Evolutionary conservation across 2,797 vertebrate genomes (phyloP).

Genomic region (Sebastes vulpes): DNA sequence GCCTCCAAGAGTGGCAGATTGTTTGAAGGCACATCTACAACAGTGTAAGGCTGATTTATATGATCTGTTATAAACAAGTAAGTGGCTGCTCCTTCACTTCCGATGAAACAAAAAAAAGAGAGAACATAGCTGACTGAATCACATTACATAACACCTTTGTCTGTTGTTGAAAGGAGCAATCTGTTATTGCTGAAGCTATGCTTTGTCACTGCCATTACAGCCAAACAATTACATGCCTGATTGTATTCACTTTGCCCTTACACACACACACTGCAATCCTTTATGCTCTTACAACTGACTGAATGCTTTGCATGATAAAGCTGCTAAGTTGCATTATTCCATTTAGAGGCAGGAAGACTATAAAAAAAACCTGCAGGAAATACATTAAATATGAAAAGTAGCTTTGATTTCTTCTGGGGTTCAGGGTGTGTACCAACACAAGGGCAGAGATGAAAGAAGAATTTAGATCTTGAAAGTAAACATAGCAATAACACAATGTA

Average conservation of each 20-base stretch:
- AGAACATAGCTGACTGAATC: slow-evolving; percentile 39
- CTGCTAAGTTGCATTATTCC: slow-evolving; percentile 19
- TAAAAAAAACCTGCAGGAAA: slow-evolving; percentile 9
- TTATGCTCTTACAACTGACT: slow-evolving; percentile 28
- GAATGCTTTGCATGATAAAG: slow-evolving; percentile 18
- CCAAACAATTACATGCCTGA: slow-evolving; percentile 58
- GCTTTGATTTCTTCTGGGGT: background rate
- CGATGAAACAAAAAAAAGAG: background rate
- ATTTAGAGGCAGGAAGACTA: background rate
- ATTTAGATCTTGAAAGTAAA: background rate
- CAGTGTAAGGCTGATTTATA: slow-evolving; percentile 25
- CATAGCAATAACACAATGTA: background rate
- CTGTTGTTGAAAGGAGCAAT: slow-evolving; percentile 33
- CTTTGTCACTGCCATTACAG: slow-evolving; percentile 56
- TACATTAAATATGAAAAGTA: background rate
- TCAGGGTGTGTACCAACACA: background rate
- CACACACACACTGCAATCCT: slow-evolving; percentile 30
- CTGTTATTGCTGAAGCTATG: slow-evolving; percentile 43
- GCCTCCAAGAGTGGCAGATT: slow-evolving; percentile 1
- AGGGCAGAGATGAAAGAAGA: background rate
- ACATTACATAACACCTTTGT: slow-evolving; percentile 47
- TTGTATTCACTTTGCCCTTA: slow-evolving; percentile 61
- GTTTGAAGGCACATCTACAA: slow-evolving; percentile 13
- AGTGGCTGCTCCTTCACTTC: slow-evolving; percentile 26
- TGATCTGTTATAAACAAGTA: slow-evolving; percentile 24